These are phyloP conservation scores for Axinella damicornis DNA, from an alignment of 37 sponge, comb jelly and placozoan genomes.

Conservation along the genomic window DNA sequence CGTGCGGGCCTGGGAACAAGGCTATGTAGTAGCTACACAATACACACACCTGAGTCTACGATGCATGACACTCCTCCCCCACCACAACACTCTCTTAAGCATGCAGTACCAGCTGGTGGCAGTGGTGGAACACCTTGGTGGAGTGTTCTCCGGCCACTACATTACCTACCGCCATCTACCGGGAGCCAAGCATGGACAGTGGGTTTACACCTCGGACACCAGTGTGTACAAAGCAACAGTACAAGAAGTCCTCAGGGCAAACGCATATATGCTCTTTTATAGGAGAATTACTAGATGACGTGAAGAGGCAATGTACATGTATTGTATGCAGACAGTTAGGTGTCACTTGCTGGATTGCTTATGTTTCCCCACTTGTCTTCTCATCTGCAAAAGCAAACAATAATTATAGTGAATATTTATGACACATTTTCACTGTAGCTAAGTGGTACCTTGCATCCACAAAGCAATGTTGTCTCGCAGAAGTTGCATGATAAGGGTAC, in stretches of 20 bases:
- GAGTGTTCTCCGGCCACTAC: constrained; percentile 86
- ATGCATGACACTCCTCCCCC: background rate
- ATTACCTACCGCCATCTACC: constrained; percentile 76
- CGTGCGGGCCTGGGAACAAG: too few species aligned
- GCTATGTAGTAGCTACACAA: constrained; percentile 3
- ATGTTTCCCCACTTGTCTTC: too few species aligned
- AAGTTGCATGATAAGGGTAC: constrained; percentile 96
- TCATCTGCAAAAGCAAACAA: too few species aligned
- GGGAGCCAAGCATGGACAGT: constrained; percentile 15
- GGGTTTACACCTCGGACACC: constrained; percentile 90
- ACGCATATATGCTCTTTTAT: constrained; percentile 91
- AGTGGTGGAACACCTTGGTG: constrained; percentile 85
- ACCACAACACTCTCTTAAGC: too few species aligned
- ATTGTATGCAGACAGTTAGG: too few species aligned
- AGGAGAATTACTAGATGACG: too few species aligned
- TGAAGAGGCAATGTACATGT: too few species aligned
- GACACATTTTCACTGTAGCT: too few species aligned
- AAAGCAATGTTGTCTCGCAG: constrained; percentile 89
- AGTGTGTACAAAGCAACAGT: constrained; percentile 42
- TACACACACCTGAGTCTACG: background rate
- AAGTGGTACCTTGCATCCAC: constrained; percentile 22
- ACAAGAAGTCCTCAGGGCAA: constrained; percentile 54
- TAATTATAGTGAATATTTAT: too few species aligned
- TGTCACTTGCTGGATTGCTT: too few species aligned
- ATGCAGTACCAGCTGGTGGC: constrained; percentile 56